These are phyloP conservation scores for Phengaris alcon DNA, from an alignment of 2,888 invertebrate genomes.

Conservation along the genomic window DNA sequence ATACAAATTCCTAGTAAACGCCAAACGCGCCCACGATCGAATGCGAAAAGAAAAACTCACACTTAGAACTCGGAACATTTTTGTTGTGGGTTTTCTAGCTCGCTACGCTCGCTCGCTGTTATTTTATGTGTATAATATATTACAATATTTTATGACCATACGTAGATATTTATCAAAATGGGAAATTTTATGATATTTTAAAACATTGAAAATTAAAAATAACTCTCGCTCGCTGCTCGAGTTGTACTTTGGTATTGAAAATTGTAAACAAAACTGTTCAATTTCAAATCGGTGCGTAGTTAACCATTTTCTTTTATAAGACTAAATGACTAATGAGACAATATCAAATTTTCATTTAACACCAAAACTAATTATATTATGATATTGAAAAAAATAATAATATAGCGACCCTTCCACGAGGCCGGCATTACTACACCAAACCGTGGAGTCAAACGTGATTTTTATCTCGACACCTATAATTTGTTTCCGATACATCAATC, in stretches of 20 bases:
- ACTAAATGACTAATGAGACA: background rate
- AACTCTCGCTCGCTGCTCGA: background rate
- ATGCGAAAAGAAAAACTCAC: no score
- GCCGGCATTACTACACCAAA: background rate
- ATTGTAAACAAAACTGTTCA: no score
- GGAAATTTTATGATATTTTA: no score
- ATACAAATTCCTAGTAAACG: no score
- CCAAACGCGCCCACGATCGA: no score
- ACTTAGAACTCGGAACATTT: background rate
- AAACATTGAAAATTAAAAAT: no score
- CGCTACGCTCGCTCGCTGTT: background rate
- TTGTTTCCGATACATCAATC: conserved; percentile 8
- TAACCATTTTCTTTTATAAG: background rate
- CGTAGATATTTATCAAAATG: no score
- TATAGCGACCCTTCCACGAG: background rate
- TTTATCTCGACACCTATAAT: background rate
- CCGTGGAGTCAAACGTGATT: background rate
- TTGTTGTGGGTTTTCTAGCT: background rate
- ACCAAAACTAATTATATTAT: background rate
- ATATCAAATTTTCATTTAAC: no score
- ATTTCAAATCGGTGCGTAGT: background rate
- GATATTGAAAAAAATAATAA: background rate
- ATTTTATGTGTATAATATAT: no score
- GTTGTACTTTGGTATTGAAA: background rate
- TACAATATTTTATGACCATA: no score